Percentiles rank a stretch among this genome's conserved stretches.
These are phyloP conservation scores for Eunapius fragilis DNA, from an alignment of 37 sponge, comb jelly and placozoan genomes.

Conservation along the genomic window DNA sequence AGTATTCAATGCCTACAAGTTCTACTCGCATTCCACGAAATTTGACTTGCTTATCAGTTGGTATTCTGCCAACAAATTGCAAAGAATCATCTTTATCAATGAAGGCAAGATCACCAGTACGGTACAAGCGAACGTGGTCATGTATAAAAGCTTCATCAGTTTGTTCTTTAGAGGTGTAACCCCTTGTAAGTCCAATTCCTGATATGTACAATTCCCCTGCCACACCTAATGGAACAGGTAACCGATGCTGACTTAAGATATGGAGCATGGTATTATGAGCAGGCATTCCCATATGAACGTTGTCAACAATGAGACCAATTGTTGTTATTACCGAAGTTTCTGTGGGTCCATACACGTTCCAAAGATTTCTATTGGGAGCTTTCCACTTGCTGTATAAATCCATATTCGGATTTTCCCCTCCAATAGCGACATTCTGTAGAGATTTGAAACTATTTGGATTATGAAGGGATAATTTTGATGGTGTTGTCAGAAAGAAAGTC, in stretches of 20 bases:
- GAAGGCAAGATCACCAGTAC: constrained; percentile 6
- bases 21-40: not conserved
- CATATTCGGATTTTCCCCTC: not conserved
- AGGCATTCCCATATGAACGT: not conserved
- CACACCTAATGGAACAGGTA: constrained; percentile 8
- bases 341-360: constrained; percentile 13
- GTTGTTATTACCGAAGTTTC: not conserved
- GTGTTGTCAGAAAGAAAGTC: not conserved
- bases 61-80: constrained; percentile 6
- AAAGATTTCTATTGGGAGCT: not conserved
- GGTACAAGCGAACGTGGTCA: not conserved
- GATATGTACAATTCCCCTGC: constrained; percentile 5
- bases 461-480: constrained; percentile 4
- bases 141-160: not conserved
- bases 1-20: not conserved
- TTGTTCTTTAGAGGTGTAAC: not conserved
- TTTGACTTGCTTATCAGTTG: not conserved
- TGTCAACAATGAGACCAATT: not conserved
- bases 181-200: not conserved
- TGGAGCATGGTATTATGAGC: not conserved
- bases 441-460: constrained; percentile 1
- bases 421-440: not conserved
- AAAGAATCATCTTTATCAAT: not conserved
- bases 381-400: not conserved
- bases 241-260: not conserved